Evolutionary conservation across 1,140 invertebrate genomes (phyloP), one percentile per base, ranked within the genome.

Genomic region (Papilio aristodemus): DNA sequence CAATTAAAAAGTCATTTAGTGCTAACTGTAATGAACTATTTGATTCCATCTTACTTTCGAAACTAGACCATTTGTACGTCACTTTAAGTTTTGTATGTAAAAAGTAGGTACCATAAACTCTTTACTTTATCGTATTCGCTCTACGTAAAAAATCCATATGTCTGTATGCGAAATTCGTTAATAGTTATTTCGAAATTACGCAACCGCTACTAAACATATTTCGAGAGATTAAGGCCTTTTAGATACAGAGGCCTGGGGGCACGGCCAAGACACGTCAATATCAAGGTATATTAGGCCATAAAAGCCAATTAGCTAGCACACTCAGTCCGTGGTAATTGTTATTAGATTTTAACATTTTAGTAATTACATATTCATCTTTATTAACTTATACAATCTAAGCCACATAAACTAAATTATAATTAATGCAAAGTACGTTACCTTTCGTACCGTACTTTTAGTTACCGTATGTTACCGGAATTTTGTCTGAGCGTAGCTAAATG

Each of bases 31-130:
- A 83, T 83, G 79, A 72, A 73, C 66, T 79, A 78, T 81, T 84
- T 77, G 75, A 39, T 64, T 70, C 67, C 67, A 71, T 78, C 80
- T 82, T 69, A 83, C 82, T 86, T 86, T 86, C 82, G 69, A 79
- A 72, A 70, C 41, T 25, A 69, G 72, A 75, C 71, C 11, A 50
- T 71, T 72, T 67, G 62, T 39, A 75, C 13, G 27, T 37, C 27
- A 59, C 27, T 1, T 14, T 43, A 6, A n/a, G 3, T 13, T 43
- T 14, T 14, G 13, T 5, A 8, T 14, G 8, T 2, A 17, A 46
- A 46, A 46, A 17, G 14, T 46, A 1, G 43, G 19, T 19, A 46
- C 14, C 14, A 46, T 46, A 43, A n/a, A n/a, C n/a, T n/a, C n/a
- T 6, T 41, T 9, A 50, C 8, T 54, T 22, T 54, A 54, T 22